phyloP scores from a whole-genome alignment of 2,888 invertebrate genomes.

The Acanthoscelides obtectus region DNA sequence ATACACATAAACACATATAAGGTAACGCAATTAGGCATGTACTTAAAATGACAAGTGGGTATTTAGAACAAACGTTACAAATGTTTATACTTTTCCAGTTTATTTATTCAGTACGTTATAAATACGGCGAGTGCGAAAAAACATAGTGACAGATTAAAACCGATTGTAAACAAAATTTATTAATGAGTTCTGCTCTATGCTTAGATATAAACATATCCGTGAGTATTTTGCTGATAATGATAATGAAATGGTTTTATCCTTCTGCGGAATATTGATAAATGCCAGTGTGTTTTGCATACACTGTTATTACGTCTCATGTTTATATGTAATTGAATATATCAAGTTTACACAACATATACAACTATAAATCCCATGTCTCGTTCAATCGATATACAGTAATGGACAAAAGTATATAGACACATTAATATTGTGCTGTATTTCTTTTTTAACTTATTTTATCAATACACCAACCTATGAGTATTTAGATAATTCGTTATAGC shows the following conservation, averaged over 20 bases:
- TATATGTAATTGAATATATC: no score
- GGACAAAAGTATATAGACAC: no score
- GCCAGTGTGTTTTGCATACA: neutral
- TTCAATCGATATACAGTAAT: no score
- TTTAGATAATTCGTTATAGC: no score
- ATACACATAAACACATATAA: neutral
- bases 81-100: neutral
- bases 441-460: no score
- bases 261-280: neutral
- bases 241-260: neutral
- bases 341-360: no score
- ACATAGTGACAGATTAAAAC: neutral
- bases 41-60: neutral
- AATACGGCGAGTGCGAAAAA: neutral
- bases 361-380: no score
- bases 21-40: neutral
- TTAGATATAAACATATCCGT: neutral
- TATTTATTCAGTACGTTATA: neutral
- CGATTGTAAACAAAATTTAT: neutral
- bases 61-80: neutral
- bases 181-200: neutral
- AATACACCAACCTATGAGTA: no score
- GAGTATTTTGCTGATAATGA: neutral
- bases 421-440: no score
- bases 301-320: neutral